Conservation (phyloP, 2,113 vertebrate genomes). For the Sciurus niger region DNA sequence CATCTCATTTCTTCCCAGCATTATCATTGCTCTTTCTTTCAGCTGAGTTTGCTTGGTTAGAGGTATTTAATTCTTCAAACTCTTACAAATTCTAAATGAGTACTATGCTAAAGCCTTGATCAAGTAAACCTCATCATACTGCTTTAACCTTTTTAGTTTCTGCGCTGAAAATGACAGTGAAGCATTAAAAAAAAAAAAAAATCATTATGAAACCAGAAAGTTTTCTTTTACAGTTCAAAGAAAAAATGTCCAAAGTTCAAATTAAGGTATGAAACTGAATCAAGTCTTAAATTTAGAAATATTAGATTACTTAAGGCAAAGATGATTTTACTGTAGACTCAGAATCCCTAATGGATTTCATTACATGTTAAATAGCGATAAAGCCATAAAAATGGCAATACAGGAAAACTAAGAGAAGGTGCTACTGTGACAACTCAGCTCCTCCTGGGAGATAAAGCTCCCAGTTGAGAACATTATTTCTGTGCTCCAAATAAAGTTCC, state of each 20-base stretch:
- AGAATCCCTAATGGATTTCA: neutral
- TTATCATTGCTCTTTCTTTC: neutral
- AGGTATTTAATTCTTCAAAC: neutral
- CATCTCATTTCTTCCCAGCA: neutral
- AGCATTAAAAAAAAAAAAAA: neutral
- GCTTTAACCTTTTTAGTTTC: neutral
- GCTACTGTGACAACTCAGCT: neutral
- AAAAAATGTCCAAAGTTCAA: neutral
- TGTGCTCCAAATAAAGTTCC: neutral
- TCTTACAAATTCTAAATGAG: neutral
- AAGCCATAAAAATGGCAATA: neutral
- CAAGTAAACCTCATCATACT: neutral
- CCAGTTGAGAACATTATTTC: neutral
- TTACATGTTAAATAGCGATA: neutral
- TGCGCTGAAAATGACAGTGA: neutral
- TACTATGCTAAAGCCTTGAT: neutral
- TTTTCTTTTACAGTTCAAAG: neutral
- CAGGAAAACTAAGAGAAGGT: neutral
- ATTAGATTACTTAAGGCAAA: neutral
- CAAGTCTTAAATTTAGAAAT: neutral
- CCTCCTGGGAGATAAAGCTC: neutral
- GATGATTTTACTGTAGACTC: neutral
- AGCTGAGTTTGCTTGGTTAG: slow-evolving; percentile 7
- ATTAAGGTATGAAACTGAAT: neutral
- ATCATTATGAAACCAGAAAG: neutral